Evolutionary conservation across 2,797 vertebrate species (phyloP).

Genomic region (Phyllotis vaccarum): DNA sequence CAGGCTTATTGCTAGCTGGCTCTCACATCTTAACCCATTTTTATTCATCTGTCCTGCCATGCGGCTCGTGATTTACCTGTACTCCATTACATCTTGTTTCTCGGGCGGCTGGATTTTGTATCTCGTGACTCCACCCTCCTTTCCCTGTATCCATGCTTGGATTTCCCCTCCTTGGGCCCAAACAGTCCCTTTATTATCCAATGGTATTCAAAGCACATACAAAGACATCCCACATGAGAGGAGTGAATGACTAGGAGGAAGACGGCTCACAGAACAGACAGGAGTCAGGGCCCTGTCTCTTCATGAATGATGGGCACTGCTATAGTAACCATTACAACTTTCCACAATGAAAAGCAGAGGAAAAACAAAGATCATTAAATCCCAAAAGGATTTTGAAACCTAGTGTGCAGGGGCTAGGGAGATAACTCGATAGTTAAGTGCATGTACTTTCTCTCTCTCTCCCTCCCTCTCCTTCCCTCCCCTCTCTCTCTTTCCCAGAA

Average conservation of each 20-base stretch:
- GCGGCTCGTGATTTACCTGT: too few relatives aligned
- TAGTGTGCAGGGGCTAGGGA: background rate
- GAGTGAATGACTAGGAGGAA: background rate
- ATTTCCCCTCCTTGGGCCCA: too few relatives aligned
- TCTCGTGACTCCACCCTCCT: too few relatives aligned
- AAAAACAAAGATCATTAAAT: background rate
- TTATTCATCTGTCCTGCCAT: too few relatives aligned
- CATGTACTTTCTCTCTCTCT: background rate
- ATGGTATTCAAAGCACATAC: too few relatives aligned
- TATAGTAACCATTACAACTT: background rate
- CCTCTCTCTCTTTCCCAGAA: background rate
- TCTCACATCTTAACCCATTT: too few relatives aligned
- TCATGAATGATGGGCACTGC: background rate
- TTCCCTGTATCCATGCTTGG: too few relatives aligned
- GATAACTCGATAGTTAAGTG: background rate
- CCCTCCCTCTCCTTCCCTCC: background rate
- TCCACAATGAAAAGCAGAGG: background rate
- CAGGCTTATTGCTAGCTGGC: too few relatives aligned
- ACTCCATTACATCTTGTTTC: too few relatives aligned
- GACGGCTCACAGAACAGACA: background rate
- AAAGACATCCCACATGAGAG: background rate
- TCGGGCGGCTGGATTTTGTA: too few relatives aligned
- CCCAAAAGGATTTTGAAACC: background rate
- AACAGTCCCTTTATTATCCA: too few relatives aligned
- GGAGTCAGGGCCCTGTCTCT: background rate